phyloP scores from a whole-genome alignment of 2,797 vertebrate genomes.

The Poeciliopsis infans region DNA sequence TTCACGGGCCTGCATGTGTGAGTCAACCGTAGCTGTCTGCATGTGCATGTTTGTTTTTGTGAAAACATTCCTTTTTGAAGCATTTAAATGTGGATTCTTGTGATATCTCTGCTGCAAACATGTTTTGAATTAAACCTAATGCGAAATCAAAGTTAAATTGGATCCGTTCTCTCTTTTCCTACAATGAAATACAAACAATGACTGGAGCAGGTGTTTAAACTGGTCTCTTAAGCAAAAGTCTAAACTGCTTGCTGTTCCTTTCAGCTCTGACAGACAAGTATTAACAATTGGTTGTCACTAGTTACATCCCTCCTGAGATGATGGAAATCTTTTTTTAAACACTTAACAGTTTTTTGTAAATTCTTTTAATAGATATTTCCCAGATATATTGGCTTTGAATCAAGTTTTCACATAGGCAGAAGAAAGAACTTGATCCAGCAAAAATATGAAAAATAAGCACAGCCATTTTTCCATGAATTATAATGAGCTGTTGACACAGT shows the following conservation, averaged over 20 bases:
- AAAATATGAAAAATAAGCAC: conserved; percentile 5
- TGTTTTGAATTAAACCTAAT: background rate
- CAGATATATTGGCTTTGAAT: background rate
- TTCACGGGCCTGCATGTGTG: background rate
- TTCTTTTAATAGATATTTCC: background rate
- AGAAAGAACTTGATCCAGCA: background rate
- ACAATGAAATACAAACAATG: background rate
- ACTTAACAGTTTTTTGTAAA: background rate
- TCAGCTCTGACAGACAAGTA: background rate
- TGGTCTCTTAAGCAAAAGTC: background rate
- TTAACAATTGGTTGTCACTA: background rate
- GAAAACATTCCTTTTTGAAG: background rate
- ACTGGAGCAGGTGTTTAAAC: background rate
- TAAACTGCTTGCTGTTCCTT: background rate
- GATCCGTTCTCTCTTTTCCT: background rate
- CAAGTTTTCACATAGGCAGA: background rate
- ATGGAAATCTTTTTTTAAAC: background rate
- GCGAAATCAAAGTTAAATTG: conserved; percentile 8
- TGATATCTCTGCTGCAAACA: background rate
- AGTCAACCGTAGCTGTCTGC: background rate
- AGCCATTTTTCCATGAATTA: background rate
- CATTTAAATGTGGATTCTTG: conserved; percentile 7
- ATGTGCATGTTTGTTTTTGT: conserved; percentile 2
- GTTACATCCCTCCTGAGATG: background rate
- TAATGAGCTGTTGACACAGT: background rate